Base-by-base conservation (phyloP, 2,888 invertebrate genomes). In the Caenorhabditis sp. region DNA sequence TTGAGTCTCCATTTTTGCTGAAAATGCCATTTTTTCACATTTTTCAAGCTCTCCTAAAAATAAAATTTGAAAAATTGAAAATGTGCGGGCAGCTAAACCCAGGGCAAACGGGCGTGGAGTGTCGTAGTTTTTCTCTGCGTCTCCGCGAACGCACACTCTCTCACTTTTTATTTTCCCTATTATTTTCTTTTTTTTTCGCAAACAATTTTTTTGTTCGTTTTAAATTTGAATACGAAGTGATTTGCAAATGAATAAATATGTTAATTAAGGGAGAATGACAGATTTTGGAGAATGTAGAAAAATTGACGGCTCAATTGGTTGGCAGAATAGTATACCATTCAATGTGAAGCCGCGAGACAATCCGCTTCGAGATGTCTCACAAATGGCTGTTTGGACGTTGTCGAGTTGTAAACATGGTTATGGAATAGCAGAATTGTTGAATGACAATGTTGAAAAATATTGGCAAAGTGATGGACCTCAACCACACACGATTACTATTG, bases 391-490 rank as follows among this genome's bases (percentile, higher is more conserved):
- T 83, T 99, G 97, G 97, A 95, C 95, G 85, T 90, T 99, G 65
- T 97, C 97, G 0, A 97, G 97, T 2, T 99, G 97, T 88, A 99
- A 99, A 91, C 95, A 96, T 88, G 95, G 95, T 55, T 97, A 96
- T 90, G 99, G 99, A 2, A 96, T 99, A 4, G 95, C 97, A 87
- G 97, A 97, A 88, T 89, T 99, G 53, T 90, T 97, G 77, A 96
- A 97, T 89, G 94, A 95, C 88, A 93, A 94, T 76, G 93, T 94
- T 89, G 99, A 99, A 82, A 95, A 96, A 2, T 99, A 97, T 88
- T 99, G 99, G 99, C 99, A 99, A 88, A 97, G 97, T 0, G 99
- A 99, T 89, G 99, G 99, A 0, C 97, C 97, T 82, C 91, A 99
- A 75, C 99, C 99, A 2, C 99, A 99, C 89, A 90, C 97, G 77